These are phyloP conservation scores for Volucella inanis DNA, from an alignment of 2,888 invertebrate species.

Conservation along the genomic window DNA sequence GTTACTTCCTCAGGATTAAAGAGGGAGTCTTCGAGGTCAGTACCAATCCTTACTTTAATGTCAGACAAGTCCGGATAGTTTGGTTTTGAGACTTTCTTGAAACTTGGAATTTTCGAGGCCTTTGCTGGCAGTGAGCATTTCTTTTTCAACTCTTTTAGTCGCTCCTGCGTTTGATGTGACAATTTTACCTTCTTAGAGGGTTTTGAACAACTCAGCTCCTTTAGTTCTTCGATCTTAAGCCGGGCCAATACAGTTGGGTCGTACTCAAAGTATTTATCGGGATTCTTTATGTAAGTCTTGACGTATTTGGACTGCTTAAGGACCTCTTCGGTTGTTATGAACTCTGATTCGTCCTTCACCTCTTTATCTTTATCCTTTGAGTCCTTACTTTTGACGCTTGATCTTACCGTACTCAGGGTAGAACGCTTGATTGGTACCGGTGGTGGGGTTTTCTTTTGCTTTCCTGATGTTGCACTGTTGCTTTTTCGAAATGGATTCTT, in stretches of 20 bases:
- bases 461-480: slow-evolving; percentile 68
- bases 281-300: slow-evolving; percentile 83
- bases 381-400: slow-evolving; percentile 78
- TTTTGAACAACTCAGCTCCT: slow-evolving; percentile 77
- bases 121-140: slow-evolving; percentile 75
- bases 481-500: slow-evolving; percentile 82
- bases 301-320: slow-evolving; percentile 83
- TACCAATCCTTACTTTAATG: slow-evolving; percentile 82
- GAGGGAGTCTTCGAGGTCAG: slow-evolving; percentile 79
- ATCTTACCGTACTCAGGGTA: slow-evolving; percentile 78
- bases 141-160: slow-evolving; percentile 77
- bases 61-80: slow-evolving; percentile 82
- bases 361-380: slow-evolving; percentile 77
- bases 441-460: slow-evolving; percentile 78
- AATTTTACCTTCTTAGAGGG: slow-evolving; percentile 77
- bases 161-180: slow-evolving; percentile 76
- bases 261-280: slow-evolving; percentile 82
- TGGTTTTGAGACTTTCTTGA: slow-evolving; percentile 81
- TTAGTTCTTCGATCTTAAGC: slow-evolving; percentile 80
- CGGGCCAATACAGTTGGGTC: slow-evolving; percentile 81
- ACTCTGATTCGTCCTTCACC: slow-evolving; percentile 78
- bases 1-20: slow-evolving; percentile 82
- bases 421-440: slow-evolving; percentile 80
- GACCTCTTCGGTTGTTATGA: slow-evolving; percentile 82
- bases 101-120: slow-evolving; percentile 77